Percentiles rank a stretch among this genome's conserved stretches.
phyloP scores from a whole-genome alignment of 2,888 invertebrate genomes.

The Temnothorax unifasciatus region DNA sequence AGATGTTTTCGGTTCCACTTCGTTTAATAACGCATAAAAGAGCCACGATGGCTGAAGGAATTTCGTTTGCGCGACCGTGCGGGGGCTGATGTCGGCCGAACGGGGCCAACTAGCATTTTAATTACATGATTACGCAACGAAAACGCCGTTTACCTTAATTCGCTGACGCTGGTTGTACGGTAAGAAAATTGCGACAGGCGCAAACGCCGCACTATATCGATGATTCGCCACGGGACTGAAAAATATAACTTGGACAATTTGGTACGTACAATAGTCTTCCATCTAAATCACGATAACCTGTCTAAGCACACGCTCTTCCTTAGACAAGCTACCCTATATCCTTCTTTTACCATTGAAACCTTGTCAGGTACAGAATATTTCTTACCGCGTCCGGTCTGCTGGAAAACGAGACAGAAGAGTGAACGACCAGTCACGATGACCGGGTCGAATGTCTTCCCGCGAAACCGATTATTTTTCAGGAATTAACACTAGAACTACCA shows the following conservation, averaged over 20 bases:
- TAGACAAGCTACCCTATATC: conserved; percentile 61
- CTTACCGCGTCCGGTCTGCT: conserved; percentile 69
- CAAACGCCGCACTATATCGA: conserved; percentile 44
- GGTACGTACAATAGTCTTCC: conserved; percentile 45
- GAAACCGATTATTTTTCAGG: conserved; percentile 55
- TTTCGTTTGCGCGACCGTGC: conserved; percentile 50
- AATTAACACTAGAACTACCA: neutral
- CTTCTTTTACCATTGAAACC: conserved; percentile 65
- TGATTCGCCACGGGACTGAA: conserved; percentile 5
- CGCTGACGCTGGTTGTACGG: conserved; percentile 24
- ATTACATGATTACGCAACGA: conserved; percentile 68
- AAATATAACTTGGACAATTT: conserved; percentile 3
- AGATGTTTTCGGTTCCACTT: conserved; percentile 42
- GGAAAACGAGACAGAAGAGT: conserved; percentile 69
- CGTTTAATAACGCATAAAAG: conserved; percentile 46
- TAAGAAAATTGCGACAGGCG: conserved; percentile 16
- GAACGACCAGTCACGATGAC: conserved; percentile 44
- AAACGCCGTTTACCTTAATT: conserved; percentile 63
- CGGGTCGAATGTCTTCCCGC: conserved; percentile 34
- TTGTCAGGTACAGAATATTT: conserved; percentile 71
- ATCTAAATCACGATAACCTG: conserved; percentile 55
- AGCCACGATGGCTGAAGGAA: conserved; percentile 45
- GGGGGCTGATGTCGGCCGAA: conserved; percentile 51
- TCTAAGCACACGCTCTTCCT: conserved; percentile 59
- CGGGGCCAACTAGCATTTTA: conserved; percentile 61